Base-by-base conservation (phyloP, 1,140 invertebrate genomes). In the Phenacoccus solenopsis region DNA sequence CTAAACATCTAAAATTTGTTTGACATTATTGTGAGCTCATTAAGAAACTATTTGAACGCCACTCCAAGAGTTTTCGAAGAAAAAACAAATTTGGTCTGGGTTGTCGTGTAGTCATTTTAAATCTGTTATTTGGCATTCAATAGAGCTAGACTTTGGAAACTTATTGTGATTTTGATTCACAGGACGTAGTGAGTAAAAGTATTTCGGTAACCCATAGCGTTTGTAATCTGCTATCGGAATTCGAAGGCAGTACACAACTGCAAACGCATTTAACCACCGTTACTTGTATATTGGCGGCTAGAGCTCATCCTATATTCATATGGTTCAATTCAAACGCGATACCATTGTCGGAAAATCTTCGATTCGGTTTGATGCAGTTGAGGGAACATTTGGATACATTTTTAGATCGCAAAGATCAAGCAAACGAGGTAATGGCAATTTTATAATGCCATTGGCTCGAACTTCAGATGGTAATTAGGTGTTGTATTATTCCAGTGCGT, bases 381-480 rank as follows among this genome's bases (percentile, higher is more conserved):
- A 91, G 94, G 74, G 94, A 98, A 78, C 94, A 97, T 80, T 84
- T 95, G 73, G 94, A 98, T 77, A 97, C 93, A 0, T 96, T 94
- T 76, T 86, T 93, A 72, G 93, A 97, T 79, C 87, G 91, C 71
- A 89, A 91, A 73, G 93, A 97, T 77, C 91, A 94, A 75, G 88
- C 90, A 1, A 83, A 90, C 30, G 91, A 96, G 85, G 94, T 96
- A 77, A 74, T 67, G 22, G 13, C 5, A 20, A 12, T 20, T 68
- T 10, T 25, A 59, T 24, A 9, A 59, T 5, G 5, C n/a, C n/a
- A 67, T 4, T 28, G 64, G 64, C 10, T 32, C 30, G 30, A 67
- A 25, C 10, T 22, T 59, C n/a, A n/a, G n/a, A n/a, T n/a, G n/a
- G 20, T 7, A 59, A 59, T 59, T 22, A 64, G 25, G 25, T 25